phyloP scores from a whole-genome alignment of 2,113 vertebrate species.

The Heterotis niloticus region DNA sequence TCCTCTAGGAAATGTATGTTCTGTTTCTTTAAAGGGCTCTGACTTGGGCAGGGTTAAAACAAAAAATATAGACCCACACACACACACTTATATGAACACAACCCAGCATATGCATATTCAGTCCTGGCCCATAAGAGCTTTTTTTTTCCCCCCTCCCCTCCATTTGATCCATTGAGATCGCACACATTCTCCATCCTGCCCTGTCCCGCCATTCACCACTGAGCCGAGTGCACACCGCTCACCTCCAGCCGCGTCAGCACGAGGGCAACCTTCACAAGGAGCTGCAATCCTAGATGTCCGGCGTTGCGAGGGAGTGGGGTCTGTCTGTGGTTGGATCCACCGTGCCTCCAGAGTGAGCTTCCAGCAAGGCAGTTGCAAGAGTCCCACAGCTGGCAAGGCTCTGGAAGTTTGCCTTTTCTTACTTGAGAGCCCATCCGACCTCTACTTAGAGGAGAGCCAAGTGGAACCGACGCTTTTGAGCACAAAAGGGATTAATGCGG shows the following conservation, averaged over 20 bases:
- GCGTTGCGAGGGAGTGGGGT: slow-evolving; percentile 52
- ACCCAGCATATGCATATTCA: slow-evolving; percentile 62
- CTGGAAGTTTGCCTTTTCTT: slow-evolving; percentile 33
- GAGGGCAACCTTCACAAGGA: too few species aligned
- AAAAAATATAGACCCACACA: slow-evolving; percentile 46
- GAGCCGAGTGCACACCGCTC: slow-evolving; percentile 63
- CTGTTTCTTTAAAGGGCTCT: slow-evolving; percentile 43
- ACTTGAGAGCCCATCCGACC: background rate
- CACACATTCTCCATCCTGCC: slow-evolving; percentile 43
- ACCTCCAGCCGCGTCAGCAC: slow-evolving; percentile 46
- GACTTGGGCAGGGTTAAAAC: slow-evolving; percentile 12
- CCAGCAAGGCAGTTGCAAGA: slow-evolving; percentile 72
- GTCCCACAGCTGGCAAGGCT: slow-evolving; percentile 58
- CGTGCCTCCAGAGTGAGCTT: slow-evolving; percentile 53
- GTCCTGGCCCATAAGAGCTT: slow-evolving; percentile 67
- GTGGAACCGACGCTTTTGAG: too few species aligned
- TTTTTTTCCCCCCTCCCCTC: too few species aligned
- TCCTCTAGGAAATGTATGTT: slow-evolving; percentile 64
- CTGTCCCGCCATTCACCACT: slow-evolving; percentile 54
- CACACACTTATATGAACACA: slow-evolving; percentile 45
- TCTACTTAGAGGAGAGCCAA: slow-evolving; percentile 30
- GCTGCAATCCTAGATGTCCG: slow-evolving; percentile 12
- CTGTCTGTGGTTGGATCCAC: slow-evolving; percentile 48
- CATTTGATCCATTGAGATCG: slow-evolving; percentile 54
- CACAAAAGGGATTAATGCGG: slow-evolving; percentile 47